A percentile compares a stretch with the other conserved stretches of the same genome.
phyloP scores from a whole-genome alignment of 2,888 invertebrate genomes.

The Caenorhabditis sulstoni region DNA sequence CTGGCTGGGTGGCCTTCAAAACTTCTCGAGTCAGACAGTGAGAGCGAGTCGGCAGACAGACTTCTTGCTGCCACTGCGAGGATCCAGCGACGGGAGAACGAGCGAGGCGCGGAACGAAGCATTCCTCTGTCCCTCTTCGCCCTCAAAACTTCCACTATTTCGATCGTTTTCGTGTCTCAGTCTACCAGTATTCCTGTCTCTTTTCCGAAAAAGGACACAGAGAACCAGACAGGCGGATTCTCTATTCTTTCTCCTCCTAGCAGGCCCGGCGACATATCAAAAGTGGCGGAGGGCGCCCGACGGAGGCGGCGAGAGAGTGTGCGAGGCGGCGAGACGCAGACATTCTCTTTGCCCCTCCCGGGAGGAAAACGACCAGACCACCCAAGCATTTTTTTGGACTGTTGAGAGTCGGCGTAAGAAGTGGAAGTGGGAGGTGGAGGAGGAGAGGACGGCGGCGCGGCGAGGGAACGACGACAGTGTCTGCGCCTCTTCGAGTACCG shows the following conservation, averaged over 20 bases:
- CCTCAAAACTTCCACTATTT: not conserved
- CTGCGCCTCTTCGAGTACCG: too few relatives aligned
- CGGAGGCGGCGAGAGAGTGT: constrained; percentile 13
- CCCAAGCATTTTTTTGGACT: constrained; percentile 40
- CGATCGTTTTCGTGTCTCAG: constrained; percentile 12
- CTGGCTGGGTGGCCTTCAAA: too few relatives aligned
- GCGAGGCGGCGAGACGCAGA: constrained; percentile 18
- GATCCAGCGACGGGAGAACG: too few relatives aligned
- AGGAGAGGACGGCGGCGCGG: not conserved
- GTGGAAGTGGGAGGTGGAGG: not conserved
- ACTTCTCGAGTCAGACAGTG: too few relatives aligned
- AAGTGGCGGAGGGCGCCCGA: constrained; percentile 28
- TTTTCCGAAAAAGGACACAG: constrained; percentile 11
- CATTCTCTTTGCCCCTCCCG: constrained; percentile 2
- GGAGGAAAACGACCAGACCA: constrained; percentile 26
- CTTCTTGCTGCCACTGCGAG: too few relatives aligned
- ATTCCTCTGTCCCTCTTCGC: constrained; percentile 9
- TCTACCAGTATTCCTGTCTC: constrained; percentile 33
- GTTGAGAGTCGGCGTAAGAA: constrained; percentile 12
- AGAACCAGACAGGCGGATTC: constrained; percentile 5
- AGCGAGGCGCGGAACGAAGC: not conserved
- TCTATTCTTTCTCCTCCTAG: too few relatives aligned
- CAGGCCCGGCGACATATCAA: constrained; percentile 48
- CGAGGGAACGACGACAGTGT: too few relatives aligned
- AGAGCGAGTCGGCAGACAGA: too few relatives aligned